Conservation (phyloP, 1,140 invertebrate species). For the Drosophila nasuta region DNA sequence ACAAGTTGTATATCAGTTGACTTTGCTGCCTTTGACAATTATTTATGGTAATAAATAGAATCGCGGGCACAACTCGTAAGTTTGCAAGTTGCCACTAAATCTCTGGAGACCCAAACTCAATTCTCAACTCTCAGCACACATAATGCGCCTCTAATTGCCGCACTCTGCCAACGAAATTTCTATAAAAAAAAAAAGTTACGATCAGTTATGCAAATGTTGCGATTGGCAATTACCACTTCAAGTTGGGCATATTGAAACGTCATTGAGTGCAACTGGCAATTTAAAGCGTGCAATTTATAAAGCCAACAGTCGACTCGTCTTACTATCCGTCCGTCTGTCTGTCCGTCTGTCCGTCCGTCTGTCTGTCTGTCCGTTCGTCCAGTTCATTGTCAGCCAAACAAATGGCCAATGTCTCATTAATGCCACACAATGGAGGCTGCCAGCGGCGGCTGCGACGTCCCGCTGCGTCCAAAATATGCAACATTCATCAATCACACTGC, state of each 20-base stretch:
- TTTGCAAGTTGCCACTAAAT: conserved; percentile 20
- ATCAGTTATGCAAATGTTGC: conserved; percentile 48
- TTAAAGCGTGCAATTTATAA: conserved; percentile 60
- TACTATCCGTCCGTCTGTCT: neutral
- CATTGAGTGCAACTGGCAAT: conserved; percentile 55
- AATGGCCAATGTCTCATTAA: conserved; percentile 81
- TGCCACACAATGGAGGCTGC: conserved; percentile 77
- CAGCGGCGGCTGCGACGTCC: conserved; percentile 49
- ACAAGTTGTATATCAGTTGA: conserved; percentile 73
- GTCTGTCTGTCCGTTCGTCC: conserved; percentile 5
- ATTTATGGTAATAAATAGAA: conserved; percentile 83
- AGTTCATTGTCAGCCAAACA: conserved; percentile 71
- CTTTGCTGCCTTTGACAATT: conserved; percentile 79
- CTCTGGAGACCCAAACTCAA: conserved; percentile 48
- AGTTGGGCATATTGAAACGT: conserved; percentile 43
- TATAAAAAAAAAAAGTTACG: conserved; percentile 61
- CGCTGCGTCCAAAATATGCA: conserved; percentile 76
- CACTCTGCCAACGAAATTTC: conserved; percentile 56
- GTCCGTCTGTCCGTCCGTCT: neutral
- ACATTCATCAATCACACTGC: conserved; percentile 79
- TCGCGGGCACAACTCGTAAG: conserved; percentile 47
- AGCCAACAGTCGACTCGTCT: conserved; percentile 4
- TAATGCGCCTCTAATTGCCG: conserved; percentile 72
- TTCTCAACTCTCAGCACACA: conserved; percentile 45
- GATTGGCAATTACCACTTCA: conserved; percentile 48